Evolutionary conservation across 2,888 invertebrate species (phyloP).

Genomic region (Oegoconia quadripuncta): DNA sequence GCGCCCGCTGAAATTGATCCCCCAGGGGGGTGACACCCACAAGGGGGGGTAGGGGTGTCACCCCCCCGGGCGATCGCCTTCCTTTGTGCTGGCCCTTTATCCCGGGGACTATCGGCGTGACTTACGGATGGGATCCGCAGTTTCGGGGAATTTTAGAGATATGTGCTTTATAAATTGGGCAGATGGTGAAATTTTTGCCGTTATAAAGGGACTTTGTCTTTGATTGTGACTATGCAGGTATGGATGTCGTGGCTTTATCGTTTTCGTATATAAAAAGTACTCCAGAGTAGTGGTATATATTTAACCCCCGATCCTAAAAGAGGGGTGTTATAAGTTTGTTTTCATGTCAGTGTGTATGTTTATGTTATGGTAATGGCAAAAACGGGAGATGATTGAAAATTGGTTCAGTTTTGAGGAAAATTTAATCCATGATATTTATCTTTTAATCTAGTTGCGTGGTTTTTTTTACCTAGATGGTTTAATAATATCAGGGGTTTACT

Average conservation of each 20-base stretch:
- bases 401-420: too few species aligned
- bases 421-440: too few species aligned
- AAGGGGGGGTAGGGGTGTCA: not conserved
- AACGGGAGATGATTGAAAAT: too few species aligned
- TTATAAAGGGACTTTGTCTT: not conserved
- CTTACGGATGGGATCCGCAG: slow-evolving; percentile 29
- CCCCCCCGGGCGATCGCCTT: slow-evolving; percentile 27
- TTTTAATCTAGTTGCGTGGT: too few species aligned
- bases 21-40: slow-evolving; percentile 23
- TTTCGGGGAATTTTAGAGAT: slow-evolving; percentile 28
- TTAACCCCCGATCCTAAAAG: too few species aligned
- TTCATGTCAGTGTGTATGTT: too few species aligned
- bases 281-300: too few species aligned
- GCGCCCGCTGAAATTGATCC: slow-evolving; percentile 50
- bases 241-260: not conserved
- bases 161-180: slow-evolving; percentile 11
- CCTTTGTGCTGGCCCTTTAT: slow-evolving; percentile 46
- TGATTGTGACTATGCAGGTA: not conserved
- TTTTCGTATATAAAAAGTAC: too few species aligned
- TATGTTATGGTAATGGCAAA: too few species aligned
- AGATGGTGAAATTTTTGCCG: slow-evolving; percentile 6
- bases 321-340: too few species aligned
- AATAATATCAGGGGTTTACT: too few species aligned
- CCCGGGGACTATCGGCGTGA: slow-evolving; percentile 40
- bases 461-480: too few species aligned